Conservation (phyloP, 1,140 invertebrate genomes). For the Drosophila bipectinata region DNA sequence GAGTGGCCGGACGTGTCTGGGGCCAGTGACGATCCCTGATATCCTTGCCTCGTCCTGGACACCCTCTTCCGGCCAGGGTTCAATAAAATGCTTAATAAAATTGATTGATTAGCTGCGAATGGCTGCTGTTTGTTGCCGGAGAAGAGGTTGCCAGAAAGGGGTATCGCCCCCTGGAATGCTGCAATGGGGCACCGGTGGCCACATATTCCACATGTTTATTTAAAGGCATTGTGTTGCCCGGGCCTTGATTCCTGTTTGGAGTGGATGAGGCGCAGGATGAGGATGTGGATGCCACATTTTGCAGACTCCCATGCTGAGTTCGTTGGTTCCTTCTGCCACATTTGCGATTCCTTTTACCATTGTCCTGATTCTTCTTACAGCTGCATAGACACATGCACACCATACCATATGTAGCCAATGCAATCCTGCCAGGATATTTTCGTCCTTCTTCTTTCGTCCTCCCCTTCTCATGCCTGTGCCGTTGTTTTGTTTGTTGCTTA, state of each 20-base stretch:
- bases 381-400: slow-evolving; percentile 1
- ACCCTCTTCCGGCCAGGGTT: slow-evolving; percentile 12
- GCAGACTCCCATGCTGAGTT: slow-evolving; percentile 15
- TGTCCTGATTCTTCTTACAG: slow-evolving; percentile 12
- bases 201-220: slow-evolving; percentile 46
- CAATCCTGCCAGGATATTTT: slow-evolving; percentile 11
- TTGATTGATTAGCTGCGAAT: slow-evolving; percentile 70
- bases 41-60: background rate
- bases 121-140: slow-evolving; percentile 7
- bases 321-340: slow-evolving; percentile 53
- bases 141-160: background rate
- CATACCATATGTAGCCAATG: slow-evolving; percentile 9
- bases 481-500: slow-evolving; percentile 30
- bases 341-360: slow-evolving; percentile 72
- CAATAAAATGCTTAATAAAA: slow-evolving; percentile 67
- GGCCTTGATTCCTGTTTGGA: slow-evolving; percentile 24
- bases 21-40: background rate
- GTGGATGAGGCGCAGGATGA: slow-evolving; percentile 28
- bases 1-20: slow-evolving; percentile 8
- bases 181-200: slow-evolving; percentile 8
- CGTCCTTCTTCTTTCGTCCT: background rate
- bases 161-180: background rate
- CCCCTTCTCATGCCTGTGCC: too few relatives aligned
- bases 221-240: slow-evolving; percentile 34
- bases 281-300: slow-evolving; percentile 19